A percentile compares a stretch with the other conserved stretches of the same genome.
Evolutionary conservation across 2,888 invertebrate species (phyloP).

Genomic region (Erannis defoliaria): DNA sequence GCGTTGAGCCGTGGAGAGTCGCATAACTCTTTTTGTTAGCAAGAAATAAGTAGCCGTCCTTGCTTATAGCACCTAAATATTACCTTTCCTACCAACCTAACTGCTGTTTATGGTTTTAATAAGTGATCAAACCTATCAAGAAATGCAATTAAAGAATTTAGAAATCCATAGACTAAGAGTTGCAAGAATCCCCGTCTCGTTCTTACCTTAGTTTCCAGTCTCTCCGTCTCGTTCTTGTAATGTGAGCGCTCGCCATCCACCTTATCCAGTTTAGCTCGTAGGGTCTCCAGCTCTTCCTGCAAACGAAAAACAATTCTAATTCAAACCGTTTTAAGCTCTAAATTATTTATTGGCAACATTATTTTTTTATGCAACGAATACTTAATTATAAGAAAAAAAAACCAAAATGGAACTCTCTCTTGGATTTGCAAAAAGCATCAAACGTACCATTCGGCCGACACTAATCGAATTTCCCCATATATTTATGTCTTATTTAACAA

Average conservation of each 20-base stretch:
- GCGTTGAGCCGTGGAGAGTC: no score
- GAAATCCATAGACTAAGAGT: background rate
- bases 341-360: background rate
- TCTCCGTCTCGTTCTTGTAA: constrained; percentile 95
- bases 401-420: constrained; percentile 1
- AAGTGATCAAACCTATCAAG: no score
- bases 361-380: background rate
- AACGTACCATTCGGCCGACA: constrained; percentile 22
- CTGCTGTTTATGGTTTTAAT: no score
- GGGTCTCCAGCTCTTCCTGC: constrained; percentile 94
- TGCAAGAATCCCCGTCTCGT: background rate
- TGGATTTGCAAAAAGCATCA: constrained; percentile 9
- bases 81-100: no score
- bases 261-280: constrained; percentile 94
- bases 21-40: no score
- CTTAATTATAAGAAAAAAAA: constrained; percentile 38
- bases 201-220: constrained; percentile 96
- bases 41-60: no score
- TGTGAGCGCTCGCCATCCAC: constrained; percentile 94
- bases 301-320: constrained; percentile 50
- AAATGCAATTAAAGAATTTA: no score
- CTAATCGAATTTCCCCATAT: constrained; percentile 19
- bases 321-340: constrained; percentile 1
- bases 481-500: constrained; percentile 28
- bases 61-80: no score